Evolutionary conservation across 2,797 vertebrate genomes (phyloP).

Genomic region (Lithobates sylvaticus): DNA sequence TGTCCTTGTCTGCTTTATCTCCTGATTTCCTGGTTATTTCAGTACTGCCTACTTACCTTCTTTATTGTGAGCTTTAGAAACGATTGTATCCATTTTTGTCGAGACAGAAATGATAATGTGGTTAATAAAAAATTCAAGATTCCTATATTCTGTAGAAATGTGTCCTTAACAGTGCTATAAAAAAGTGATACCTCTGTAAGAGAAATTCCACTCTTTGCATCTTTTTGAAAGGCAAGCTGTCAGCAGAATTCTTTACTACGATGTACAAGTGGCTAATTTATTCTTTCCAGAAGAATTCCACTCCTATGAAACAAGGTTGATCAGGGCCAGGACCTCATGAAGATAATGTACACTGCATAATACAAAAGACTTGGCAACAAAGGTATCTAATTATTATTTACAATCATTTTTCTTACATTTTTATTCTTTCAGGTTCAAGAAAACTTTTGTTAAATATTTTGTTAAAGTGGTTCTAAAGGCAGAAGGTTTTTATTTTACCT

Average conservation of each 20-base stretch:
- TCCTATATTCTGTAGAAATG: slow-evolving; percentile 40
- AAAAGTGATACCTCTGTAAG: slow-evolving; percentile 29
- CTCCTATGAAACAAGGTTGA: not conserved
- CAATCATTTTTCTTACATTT: not conserved
- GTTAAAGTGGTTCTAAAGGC: no score
- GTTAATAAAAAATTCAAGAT: slow-evolving; percentile 34
- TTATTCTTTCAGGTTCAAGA: not conserved
- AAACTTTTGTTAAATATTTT: no score
- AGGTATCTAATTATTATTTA: not conserved
- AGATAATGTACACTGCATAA: not conserved
- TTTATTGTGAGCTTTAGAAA: slow-evolving; percentile 53
- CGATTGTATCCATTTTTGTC: slow-evolving; percentile 43
- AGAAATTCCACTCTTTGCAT: slow-evolving; percentile 8
- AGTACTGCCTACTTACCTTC: slow-evolving; percentile 30
- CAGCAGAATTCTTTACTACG: not conserved
- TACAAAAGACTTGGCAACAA: not conserved
- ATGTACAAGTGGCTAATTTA: not conserved
- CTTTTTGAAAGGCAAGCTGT: slow-evolving; percentile 27
- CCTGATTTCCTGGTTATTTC: slow-evolving; percentile 66
- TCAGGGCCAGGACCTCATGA: not conserved
- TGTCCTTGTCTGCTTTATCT: slow-evolving; percentile 65
- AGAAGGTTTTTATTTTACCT: no score
- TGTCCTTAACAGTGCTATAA: slow-evolving; percentile 47
- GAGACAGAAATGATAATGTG: slow-evolving; percentile 45
- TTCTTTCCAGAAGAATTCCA: not conserved